Evolutionary conservation across 2,113 vertebrate species (phyloP).

Genomic region (Pachypanchax playfairii): DNA sequence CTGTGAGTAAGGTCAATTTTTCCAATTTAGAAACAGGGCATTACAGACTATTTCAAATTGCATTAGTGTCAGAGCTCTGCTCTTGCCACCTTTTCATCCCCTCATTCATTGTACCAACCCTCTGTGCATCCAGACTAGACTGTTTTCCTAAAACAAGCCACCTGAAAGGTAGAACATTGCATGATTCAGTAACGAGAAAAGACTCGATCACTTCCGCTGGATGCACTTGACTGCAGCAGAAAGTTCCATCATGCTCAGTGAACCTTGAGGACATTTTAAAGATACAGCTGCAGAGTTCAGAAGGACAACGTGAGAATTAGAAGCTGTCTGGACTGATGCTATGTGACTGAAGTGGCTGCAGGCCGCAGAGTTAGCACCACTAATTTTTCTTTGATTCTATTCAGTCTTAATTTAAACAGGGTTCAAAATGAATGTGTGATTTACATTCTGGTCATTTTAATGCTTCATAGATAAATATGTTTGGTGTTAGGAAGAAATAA

Average conservation of each 20-base stretch:
- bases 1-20: constrained; percentile 77
- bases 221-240: constrained; percentile 63
- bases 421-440: not conserved
- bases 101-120: constrained; percentile 15
- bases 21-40: constrained; percentile 74
- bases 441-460: not conserved
- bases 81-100: constrained; percentile 63
- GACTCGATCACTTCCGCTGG: constrained; percentile 56
- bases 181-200: constrained; percentile 60
- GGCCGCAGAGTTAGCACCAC: not conserved
- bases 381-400: not conserved
- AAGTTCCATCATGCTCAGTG: constrained; percentile 63
- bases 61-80: constrained; percentile 69
- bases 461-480: not conserved
- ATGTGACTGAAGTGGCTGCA: constrained; percentile 4
- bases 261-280: constrained; percentile 71
- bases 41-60: constrained; percentile 71
- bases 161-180: constrained; percentile 61
- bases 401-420: not conserved
- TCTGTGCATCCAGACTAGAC: constrained; percentile 11
- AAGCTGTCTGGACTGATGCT: constrained; percentile 17
- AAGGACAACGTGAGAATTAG: constrained; percentile 31
- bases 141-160: constrained; percentile 51
- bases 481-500: not conserved
- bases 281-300: constrained; percentile 63